phyloP scores from a whole-genome alignment of 2,797 vertebrate genomes.

The Perodicticus potto region DNA sequence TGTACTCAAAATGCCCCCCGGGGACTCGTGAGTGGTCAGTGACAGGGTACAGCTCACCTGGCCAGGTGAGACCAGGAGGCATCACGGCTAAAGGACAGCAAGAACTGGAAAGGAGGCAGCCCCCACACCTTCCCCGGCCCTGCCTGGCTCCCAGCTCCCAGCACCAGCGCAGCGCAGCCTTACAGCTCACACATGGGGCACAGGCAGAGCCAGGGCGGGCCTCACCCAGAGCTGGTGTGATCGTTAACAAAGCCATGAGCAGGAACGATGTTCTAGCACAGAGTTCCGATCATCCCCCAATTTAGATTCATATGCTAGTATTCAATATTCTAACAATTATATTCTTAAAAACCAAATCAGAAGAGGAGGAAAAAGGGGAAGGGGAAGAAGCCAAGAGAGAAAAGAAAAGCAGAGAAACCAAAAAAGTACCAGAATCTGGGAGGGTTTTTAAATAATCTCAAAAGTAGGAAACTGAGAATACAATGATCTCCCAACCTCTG shows the following conservation, averaged over 20 bases:
- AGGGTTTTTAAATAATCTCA: not conserved
- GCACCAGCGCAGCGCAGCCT: not conserved
- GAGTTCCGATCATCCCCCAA: not conserved
- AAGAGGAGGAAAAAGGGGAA: too few relatives aligned
- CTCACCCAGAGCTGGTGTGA: too few relatives aligned
- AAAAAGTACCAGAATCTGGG: not conserved
- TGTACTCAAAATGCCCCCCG: too few relatives aligned
- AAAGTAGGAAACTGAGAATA: not conserved
- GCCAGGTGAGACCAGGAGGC: not conserved
- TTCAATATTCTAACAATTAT: not conserved
- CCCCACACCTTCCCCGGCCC: not conserved
- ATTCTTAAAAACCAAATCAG: not conserved
- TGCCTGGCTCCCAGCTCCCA: not conserved
- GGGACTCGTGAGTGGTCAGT: not conserved
- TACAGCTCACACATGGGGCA: accelerated
- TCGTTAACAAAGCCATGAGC: not conserved
- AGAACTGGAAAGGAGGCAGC: not conserved
- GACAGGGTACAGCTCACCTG: not conserved
- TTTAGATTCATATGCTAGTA: not conserved
- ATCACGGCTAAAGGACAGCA: not conserved
- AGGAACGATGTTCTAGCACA: not conserved
- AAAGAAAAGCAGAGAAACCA: not conserved
- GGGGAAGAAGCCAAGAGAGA: not conserved
- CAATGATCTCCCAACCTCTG: not conserved
- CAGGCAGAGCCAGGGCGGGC: not conserved